phyloP scores from a whole-genome alignment of 2,113 vertebrate genomes.

The Dipodomys spectabilis region DNA sequence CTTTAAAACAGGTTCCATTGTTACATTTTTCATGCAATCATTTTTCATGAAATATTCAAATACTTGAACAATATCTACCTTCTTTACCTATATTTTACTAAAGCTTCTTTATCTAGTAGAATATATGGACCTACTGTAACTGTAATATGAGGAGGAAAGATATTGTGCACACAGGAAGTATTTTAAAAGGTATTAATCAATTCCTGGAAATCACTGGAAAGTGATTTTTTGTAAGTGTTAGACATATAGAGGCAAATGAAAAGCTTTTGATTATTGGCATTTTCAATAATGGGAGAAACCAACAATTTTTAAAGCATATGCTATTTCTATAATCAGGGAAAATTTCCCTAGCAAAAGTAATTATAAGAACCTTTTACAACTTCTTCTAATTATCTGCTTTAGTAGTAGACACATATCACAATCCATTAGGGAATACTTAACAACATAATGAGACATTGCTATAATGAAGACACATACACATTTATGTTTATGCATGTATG shows the following conservation, averaged over 20 bases:
- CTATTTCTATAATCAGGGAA: constrained; percentile 65
- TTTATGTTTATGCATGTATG: background rate
- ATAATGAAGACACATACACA: constrained; percentile 28
- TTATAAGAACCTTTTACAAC: constrained; percentile 60
- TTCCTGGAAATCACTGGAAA: constrained; percentile 60
- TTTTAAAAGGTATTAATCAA: constrained; percentile 52
- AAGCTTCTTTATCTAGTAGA: constrained; percentile 50
- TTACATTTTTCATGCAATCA: too few species aligned
- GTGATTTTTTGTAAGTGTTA: constrained; percentile 8
- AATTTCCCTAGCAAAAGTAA: constrained; percentile 70
- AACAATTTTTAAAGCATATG: constrained; percentile 63
- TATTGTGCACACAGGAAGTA: constrained; percentile 26
- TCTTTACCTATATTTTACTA: constrained; percentile 17
- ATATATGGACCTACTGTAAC: background rate
- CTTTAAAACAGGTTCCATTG: too few species aligned
- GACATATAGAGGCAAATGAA: constrained; percentile 41
- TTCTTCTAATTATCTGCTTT: constrained; percentile 77
- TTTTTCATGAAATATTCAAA: too few species aligned
- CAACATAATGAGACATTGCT: constrained; percentile 68
- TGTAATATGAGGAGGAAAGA: constrained; percentile 52
- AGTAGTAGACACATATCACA: constrained; percentile 65
- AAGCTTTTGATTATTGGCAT: constrained; percentile 52
- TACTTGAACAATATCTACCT: too few species aligned
- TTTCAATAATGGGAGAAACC: constrained; percentile 56
- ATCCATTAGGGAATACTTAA: constrained; percentile 72